Conservation (phyloP, 2,888 invertebrate genomes). For the Amblyjoppa fuscipennis region DNA sequence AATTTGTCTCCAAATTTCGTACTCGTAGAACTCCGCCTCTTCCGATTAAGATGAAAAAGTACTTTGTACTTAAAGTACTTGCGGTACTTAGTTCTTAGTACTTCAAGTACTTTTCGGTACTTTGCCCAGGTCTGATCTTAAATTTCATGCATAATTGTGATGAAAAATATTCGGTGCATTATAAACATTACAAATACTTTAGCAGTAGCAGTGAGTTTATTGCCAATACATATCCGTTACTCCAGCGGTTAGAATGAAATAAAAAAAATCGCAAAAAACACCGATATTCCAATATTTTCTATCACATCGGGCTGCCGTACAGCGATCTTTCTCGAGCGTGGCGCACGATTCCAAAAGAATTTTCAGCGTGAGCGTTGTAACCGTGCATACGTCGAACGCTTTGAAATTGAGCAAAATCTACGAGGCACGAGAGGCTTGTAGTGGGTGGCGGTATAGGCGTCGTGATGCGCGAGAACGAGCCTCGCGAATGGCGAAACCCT, state of each 20-base stretch:
- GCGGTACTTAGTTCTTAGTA: too few species aligned
- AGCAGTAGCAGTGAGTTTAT: too few species aligned
- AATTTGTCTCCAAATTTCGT: too few species aligned
- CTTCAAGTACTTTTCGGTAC: too few species aligned
- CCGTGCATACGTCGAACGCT: slow-evolving; percentile 32
- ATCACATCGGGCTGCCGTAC: neutral
- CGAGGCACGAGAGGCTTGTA: slow-evolving; percentile 46
- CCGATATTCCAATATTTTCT: slow-evolving; percentile 5
- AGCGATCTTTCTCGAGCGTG: neutral
- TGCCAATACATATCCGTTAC: neutral
- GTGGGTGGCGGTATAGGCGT: slow-evolving; percentile 7
- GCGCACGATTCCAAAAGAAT: neutral
- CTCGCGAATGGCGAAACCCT: slow-evolving; percentile 49
- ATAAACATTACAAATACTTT: too few species aligned
- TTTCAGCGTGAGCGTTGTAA: slow-evolving; percentile 14
- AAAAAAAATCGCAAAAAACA: neutral
- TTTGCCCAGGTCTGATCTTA: too few species aligned
- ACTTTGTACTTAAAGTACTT: too few species aligned
- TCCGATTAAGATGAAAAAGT: too few species aligned
- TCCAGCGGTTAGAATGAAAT: neutral
- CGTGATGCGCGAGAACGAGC: slow-evolving; percentile 44
- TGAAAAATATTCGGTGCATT: too few species aligned
- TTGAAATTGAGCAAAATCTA: slow-evolving; percentile 62
- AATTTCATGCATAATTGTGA: too few species aligned
- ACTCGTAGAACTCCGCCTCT: too few species aligned